Evolutionary conservation across 2,113 vertebrate species (phyloP).

Genomic region (Paedocypris sp.): DNA sequence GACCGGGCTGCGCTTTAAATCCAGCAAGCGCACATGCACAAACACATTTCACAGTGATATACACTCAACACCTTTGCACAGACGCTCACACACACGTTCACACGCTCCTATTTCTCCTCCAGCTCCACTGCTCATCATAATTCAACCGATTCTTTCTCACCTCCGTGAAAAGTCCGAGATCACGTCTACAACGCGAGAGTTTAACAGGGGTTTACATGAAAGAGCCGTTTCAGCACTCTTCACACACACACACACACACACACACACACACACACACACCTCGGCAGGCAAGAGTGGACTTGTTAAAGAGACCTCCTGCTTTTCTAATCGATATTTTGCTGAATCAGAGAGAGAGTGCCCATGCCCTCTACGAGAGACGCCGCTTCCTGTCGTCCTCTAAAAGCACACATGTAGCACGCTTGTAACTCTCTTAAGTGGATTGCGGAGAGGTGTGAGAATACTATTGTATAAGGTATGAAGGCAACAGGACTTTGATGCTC

Average conservation of each 20-base stretch:
- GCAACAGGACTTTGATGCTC: neutral
- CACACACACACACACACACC: neutral
- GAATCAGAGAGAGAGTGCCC: conserved; percentile 23
- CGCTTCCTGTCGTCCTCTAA: conserved; percentile 8
- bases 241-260: neutral
- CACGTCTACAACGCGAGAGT: neutral
- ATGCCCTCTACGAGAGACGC: conserved; percentile 5
- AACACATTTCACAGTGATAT: conserved; percentile 8
- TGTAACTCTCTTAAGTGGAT: conserved; percentile 23
- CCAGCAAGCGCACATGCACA: neutral
- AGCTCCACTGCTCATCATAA: neutral
- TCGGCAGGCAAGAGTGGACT: neutral
- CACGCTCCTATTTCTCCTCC: conserved; percentile 9
- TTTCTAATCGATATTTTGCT: conserved; percentile 24
- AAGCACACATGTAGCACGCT: neutral
- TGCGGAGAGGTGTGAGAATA: conserved; percentile 8
- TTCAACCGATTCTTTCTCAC: neutral
- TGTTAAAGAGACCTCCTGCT: conserved; percentile 14
- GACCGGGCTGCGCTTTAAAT: neutral
- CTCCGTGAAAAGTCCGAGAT: neutral
- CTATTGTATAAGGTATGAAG: neutral
- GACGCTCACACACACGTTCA: neutral
- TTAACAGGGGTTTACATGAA: conserved; percentile 13
- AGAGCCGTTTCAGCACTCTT: conserved; percentile 18
- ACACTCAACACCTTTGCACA: neutral